These are phyloP conservation scores for Sepioteuthis lessoniana DNA, from an alignment of 2,888 invertebrate genomes.

Conservation along the genomic window DNA sequence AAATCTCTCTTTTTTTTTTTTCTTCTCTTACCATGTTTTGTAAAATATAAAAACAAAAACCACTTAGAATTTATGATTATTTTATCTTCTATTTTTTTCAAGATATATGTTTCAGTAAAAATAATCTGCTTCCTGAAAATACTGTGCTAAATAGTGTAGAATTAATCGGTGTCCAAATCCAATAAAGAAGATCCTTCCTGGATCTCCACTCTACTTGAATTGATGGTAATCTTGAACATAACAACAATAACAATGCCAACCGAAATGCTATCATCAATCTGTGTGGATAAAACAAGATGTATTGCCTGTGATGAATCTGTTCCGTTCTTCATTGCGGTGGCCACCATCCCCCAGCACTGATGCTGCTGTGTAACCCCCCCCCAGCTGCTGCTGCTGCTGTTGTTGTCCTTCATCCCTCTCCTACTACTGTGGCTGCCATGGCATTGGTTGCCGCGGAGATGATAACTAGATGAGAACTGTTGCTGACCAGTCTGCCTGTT, in stretches of 20 bases:
- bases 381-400: not conserved
- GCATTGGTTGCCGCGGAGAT: slow-evolving; percentile 14
- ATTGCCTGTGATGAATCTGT: not conserved
- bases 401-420: not conserved
- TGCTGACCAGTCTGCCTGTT: slow-evolving; percentile 33
- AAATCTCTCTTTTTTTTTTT: too few species aligned
- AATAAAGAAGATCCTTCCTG: not conserved
- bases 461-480: slow-evolving; percentile 33
- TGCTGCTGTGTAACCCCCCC: not conserved
- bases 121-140: too few species aligned
- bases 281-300: not conserved
- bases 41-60: too few species aligned
- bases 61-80: too few species aligned
- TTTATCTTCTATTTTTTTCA: too few species aligned
- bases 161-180: not conserved
- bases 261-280: not conserved
- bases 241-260: not conserved
- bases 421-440: not conserved
- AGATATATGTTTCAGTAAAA: too few species aligned
- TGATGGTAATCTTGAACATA: not conserved
- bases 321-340: not conserved
- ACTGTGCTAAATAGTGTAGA: not conserved
- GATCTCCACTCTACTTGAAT: not conserved
- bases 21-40: too few species aligned
- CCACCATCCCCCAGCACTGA: not conserved